Evolutionary conservation across 1,140 invertebrate species (phyloP).

Genomic region (Bicyclus anynana): DNA sequence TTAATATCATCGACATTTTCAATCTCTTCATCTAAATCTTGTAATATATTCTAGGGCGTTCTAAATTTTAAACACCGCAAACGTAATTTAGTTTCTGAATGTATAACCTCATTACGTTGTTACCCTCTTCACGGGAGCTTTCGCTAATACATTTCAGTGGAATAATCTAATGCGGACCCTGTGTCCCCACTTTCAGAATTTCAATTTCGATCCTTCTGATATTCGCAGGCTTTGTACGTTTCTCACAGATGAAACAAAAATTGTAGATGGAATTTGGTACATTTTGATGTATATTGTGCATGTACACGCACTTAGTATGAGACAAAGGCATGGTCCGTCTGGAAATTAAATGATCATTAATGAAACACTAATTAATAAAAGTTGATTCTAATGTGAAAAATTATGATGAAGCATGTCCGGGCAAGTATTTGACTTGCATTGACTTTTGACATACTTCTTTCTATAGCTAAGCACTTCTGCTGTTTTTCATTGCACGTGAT

Average conservation of each 20-base stretch:
- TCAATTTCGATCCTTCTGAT: slow-evolving; percentile 23
- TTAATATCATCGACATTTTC: background rate
- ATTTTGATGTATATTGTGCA: too few relatives aligned
- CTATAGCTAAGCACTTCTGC: too few relatives aligned
- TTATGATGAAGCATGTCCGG: too few relatives aligned
- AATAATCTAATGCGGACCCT: slow-evolving; percentile 44
- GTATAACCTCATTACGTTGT: slow-evolving; percentile 50
- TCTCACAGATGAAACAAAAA: background rate
- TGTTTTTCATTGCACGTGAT: too few relatives aligned
- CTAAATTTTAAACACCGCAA: slow-evolving; percentile 4
- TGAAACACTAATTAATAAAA: too few relatives aligned
- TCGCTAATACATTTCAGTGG: slow-evolving; percentile 45
- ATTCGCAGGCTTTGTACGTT: background rate
- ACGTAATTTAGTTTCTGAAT: slow-evolving; percentile 34
- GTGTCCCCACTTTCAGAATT: slow-evolving; percentile 30
- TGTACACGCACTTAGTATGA: too few relatives aligned
- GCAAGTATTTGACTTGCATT: too few relatives aligned
- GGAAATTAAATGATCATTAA: too few relatives aligned
- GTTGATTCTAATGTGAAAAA: too few relatives aligned
- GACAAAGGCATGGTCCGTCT: too few relatives aligned
- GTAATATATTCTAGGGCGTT: background rate
- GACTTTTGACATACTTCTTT: too few relatives aligned
- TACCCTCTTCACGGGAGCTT: slow-evolving; percentile 48
- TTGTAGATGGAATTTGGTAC: too few relatives aligned
- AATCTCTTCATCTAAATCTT: background rate